Conservation (phyloP, 2,113 vertebrate genomes). For the Conger conger region DNA sequence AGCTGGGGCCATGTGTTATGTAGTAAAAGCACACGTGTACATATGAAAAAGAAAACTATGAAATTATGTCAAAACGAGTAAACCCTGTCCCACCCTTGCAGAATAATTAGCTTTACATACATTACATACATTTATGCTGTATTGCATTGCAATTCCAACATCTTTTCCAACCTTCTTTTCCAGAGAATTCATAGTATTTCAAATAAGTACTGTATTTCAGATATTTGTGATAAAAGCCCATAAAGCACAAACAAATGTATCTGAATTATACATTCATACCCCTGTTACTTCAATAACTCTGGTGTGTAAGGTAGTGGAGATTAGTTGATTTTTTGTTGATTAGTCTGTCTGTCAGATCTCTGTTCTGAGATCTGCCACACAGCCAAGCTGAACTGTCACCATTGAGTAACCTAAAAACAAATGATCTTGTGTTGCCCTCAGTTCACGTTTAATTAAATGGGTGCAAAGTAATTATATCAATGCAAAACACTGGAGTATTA, state of each 20-base stretch:
- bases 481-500: slow-evolving; percentile 93
- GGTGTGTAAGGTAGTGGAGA: slow-evolving; percentile 67
- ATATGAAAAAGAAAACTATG: too few species aligned
- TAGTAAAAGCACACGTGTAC: background rate
- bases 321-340: slow-evolving; percentile 64
- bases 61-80: too few species aligned
- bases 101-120: too few species aligned
- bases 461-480: slow-evolving; percentile 90
- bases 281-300: background rate
- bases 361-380: slow-evolving; percentile 78
- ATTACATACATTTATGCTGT: too few species aligned
- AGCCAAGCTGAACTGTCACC: slow-evolving; percentile 88
- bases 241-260: too few species aligned
- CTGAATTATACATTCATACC: too few species aligned
- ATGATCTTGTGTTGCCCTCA: slow-evolving; percentile 91
- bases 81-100: too few species aligned
- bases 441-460: slow-evolving; percentile 97
- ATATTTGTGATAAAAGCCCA: background rate
- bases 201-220: background rate
- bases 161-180: too few species aligned
- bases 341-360: slow-evolving; percentile 68
- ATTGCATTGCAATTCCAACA: background rate
- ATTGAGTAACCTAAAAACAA: slow-evolving; percentile 97
- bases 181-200: background rate
- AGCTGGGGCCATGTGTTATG: background rate